Percentiles rank a stretch among this genome's conserved stretches.
phyloP scores from a whole-genome alignment of 1,140 invertebrate species.

The Battus philenor region DNA sequence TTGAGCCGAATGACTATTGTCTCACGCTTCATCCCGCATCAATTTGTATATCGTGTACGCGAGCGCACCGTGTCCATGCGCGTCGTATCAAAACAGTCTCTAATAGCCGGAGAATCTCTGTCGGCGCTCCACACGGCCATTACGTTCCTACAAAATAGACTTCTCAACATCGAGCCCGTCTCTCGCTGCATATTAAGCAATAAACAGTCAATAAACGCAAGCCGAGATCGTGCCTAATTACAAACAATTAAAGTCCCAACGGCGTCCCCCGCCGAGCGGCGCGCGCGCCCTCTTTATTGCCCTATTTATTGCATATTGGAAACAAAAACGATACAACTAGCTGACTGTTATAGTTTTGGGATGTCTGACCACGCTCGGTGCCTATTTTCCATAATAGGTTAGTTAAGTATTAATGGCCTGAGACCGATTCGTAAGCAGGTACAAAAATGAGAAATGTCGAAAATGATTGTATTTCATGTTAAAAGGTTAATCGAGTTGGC shows the following conservation, averaged over 20 bases:
- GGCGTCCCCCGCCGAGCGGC: constrained; percentile 24
- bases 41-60: not conserved
- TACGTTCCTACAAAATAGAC: constrained; percentile 25
- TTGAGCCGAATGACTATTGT: constrained; percentile 5
- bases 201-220: constrained; percentile 58
- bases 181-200: constrained; percentile 49
- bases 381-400: constrained; percentile 16
- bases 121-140: constrained; percentile 22
- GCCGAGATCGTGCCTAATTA: constrained; percentile 42
- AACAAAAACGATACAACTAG: constrained; percentile 38
- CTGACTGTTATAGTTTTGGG: constrained; percentile 31
- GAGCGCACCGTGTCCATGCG: constrained; percentile 6
- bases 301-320: constrained; percentile 61
- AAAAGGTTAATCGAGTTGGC: constrained; percentile 17
- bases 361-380: constrained; percentile 14
- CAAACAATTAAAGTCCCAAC: constrained; percentile 51
- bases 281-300: constrained; percentile 32
- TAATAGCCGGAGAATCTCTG: constrained; percentile 17
- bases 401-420: constrained; percentile 16
- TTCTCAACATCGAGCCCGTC: constrained; percentile 19
- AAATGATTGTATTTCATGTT: constrained; percentile 17
- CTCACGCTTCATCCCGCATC: constrained; percentile 9
- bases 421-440: constrained; percentile 17
- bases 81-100: constrained; percentile 1
- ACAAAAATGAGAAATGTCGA: constrained; percentile 14